These are phyloP conservation scores for Notarius quadriscutis DNA, from an alignment of 2,113 vertebrate genomes.

Conservation along the genomic window DNA sequence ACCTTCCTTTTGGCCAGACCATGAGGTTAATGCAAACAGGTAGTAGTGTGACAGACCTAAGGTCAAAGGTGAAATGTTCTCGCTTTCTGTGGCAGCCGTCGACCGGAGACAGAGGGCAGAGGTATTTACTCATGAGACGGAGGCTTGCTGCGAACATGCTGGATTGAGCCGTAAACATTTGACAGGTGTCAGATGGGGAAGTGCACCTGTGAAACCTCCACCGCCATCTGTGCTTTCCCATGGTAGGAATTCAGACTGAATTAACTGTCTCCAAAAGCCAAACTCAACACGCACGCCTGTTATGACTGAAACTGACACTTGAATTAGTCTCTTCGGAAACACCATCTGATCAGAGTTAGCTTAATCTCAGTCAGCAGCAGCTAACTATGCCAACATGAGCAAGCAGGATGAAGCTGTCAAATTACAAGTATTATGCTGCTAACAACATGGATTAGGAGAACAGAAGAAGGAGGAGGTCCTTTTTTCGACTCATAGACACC, in stretches of 20 bases:
- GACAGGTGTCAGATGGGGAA: constrained; percentile 48
- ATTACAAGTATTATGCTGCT: constrained; percentile 50
- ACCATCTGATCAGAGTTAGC: constrained; percentile 45
- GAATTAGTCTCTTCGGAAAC: constrained; percentile 41
- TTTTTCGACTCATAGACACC: neutral
- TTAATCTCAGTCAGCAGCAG: constrained; percentile 44
- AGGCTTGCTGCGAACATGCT: constrained; percentile 26
- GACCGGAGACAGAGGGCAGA: constrained; percentile 27
- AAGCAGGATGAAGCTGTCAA: constrained; percentile 46
- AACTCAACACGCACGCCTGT: constrained; percentile 51
- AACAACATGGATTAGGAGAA: constrained; percentile 46
- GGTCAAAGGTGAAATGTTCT: constrained; percentile 64
- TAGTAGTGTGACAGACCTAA: constrained; percentile 57
- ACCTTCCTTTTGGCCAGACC: constrained; percentile 62
- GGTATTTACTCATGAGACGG: constrained; percentile 70
- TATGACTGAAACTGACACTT: constrained; percentile 56
- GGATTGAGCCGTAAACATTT: constrained; percentile 49
- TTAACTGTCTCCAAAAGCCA: constrained; percentile 45
- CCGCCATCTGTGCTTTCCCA: constrained; percentile 39
- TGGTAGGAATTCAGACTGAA: constrained; percentile 39
- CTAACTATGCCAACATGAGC: constrained; percentile 36
- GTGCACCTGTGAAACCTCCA: constrained; percentile 45
- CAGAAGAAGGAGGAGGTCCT: neutral
- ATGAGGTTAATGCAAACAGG: constrained; percentile 60
- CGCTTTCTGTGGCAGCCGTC: constrained; percentile 52